Conservation (phyloP, 1,140 invertebrate genomes). For the Drosophila kepulauana region DNA sequence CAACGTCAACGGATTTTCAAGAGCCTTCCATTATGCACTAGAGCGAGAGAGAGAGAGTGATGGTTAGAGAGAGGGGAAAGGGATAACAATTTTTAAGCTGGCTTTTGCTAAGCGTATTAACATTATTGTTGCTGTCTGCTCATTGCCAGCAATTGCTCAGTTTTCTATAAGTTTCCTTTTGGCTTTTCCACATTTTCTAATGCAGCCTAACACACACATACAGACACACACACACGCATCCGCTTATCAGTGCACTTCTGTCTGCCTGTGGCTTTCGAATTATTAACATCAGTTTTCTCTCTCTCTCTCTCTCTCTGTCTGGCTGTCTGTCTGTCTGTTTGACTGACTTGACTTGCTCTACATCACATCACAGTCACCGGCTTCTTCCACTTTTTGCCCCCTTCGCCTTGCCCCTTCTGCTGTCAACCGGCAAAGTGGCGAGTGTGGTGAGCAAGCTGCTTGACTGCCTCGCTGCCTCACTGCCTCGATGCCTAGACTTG, state of each 20-base stretch:
- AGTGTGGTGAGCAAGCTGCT: background rate
- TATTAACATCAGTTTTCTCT: constrained; percentile 28
- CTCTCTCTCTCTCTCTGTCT: too few relatives aligned
- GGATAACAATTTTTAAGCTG: constrained; percentile 49
- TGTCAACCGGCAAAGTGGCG: background rate
- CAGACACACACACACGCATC: constrained; percentile 6
- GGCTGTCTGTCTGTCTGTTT: constrained; percentile 10
- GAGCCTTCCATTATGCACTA: constrained; percentile 48
- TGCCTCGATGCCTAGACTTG: constrained; percentile 17
- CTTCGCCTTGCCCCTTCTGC: background rate
- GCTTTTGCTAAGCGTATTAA: constrained; percentile 60
- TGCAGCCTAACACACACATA: constrained; percentile 1
- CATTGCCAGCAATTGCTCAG: constrained; percentile 49
- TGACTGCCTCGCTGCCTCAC: constrained; percentile 8
- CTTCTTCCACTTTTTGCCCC: background rate
- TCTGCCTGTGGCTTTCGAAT: constrained; percentile 31
- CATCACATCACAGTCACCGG: background rate
- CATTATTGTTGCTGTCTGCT: constrained; percentile 37
- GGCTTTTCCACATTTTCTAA: constrained; percentile 9
- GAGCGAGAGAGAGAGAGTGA: background rate
- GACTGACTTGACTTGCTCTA: constrained; percentile 17
- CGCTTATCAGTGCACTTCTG: constrained; percentile 28
- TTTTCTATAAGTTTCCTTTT: constrained; percentile 24
- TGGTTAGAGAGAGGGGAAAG: background rate
- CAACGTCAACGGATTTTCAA: constrained; percentile 63